Evolutionary conservation across 2,888 invertebrate species (phyloP).

Genomic region (Anthrax anthrax): DNA sequence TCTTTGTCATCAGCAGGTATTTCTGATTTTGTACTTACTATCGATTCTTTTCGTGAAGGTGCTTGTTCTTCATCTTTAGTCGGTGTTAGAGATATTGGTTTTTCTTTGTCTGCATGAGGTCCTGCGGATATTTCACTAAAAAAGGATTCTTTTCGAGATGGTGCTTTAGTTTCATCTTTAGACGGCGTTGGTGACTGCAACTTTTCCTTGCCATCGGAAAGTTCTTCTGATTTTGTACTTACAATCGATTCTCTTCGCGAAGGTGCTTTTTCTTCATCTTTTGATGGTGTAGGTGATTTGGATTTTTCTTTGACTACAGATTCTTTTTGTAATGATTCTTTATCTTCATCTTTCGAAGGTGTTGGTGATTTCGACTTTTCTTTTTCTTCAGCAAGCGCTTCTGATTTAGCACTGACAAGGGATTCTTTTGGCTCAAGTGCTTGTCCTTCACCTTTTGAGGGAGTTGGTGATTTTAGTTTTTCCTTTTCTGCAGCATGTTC

Average conservation of each 20-base stretch:
- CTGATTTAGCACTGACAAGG: no score
- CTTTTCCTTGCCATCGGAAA: constrained; percentile 9
- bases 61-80: constrained; percentile 12
- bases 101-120: constrained; percentile 2
- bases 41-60: background rate
- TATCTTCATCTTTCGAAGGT: constrained; percentile 12
- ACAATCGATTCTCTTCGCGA: constrained; percentile 17
- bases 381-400: constrained; percentile 4
- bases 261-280: background rate
- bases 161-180: constrained; percentile 5
- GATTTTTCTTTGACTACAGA: constrained; percentile 7
- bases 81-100: constrained; percentile 8
- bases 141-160: background rate
- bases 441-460: constrained; percentile 1
- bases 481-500: background rate
- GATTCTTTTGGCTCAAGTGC: background rate
- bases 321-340: constrained; percentile 13
- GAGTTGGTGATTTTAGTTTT: background rate
- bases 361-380: constrained; percentile 10
- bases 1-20: constrained; percentile 1
- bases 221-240: background rate
- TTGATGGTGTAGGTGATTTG: background rate
- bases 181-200: background rate
- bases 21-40: constrained; percentile 8
- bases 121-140: constrained; percentile 5